A percentile compares a stretch with the other conserved stretches of the same genome.
Evolutionary conservation across 2,797 vertebrate species (phyloP).

Genomic region (Champsocephalus esox): DNA sequence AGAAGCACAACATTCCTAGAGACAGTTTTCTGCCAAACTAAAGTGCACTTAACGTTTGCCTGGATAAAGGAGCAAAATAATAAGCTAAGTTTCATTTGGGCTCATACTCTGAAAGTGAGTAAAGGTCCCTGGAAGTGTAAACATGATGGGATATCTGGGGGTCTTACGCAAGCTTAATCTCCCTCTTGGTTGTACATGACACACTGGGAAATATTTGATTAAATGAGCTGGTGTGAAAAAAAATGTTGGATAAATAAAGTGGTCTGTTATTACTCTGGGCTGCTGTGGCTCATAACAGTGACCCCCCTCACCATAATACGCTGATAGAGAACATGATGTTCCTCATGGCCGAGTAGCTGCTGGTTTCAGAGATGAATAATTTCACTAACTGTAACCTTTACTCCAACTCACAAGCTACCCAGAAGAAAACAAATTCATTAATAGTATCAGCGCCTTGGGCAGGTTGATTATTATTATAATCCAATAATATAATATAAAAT

Average conservation of each 20-base stretch:
- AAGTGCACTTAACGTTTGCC: conserved; percentile 61
- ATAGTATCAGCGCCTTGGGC: too few species aligned
- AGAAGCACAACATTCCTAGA: conserved; percentile 60
- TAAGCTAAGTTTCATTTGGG: conserved; percentile 44
- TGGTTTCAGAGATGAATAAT: conserved; percentile 16
- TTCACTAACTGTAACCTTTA: background rate
- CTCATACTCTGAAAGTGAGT: conserved; percentile 50
- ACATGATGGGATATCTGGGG: conserved; percentile 54
- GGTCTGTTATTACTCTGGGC: conserved; percentile 60
- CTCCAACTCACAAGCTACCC: too few species aligned
- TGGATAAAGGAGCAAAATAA: conserved; percentile 66
- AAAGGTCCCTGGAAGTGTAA: conserved; percentile 51
- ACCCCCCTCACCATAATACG: conserved; percentile 24
- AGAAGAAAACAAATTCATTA: background rate
- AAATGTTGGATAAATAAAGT: conserved; percentile 65
- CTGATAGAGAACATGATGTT: conserved; percentile 71
- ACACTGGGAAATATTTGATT: conserved; percentile 76
- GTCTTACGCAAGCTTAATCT: conserved; percentile 54
- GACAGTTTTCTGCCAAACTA: conserved; percentile 58
- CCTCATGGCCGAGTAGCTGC: conserved; percentile 32
- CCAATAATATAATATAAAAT: background rate
- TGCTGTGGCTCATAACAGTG: conserved; percentile 52
- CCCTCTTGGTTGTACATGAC: conserved; percentile 42
- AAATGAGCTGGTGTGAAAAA: conserved; percentile 58
- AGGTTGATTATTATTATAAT: background rate